Conservation (phyloP, 2,113 vertebrate genomes). For the Cololabis saira region DNA sequence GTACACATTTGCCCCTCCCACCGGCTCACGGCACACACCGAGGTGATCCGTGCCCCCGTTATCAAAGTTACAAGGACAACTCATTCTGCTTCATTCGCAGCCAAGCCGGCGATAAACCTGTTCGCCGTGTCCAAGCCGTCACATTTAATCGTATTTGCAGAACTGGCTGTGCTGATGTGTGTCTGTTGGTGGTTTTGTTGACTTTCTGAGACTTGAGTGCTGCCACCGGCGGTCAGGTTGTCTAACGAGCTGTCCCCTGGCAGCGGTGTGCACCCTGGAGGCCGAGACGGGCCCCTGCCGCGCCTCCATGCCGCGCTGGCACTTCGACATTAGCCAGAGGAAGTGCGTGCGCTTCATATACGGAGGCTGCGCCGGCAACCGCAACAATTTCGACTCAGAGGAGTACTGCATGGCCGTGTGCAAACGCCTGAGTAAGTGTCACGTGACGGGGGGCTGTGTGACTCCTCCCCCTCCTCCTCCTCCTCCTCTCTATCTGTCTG, state of each 20-base stretch:
- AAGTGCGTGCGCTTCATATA: slow-evolving; percentile 95
- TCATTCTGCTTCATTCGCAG: no score
- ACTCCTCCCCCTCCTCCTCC: background rate
- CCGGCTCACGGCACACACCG: no score
- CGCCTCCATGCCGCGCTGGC: slow-evolving; percentile 95
- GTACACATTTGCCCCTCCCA: no score
- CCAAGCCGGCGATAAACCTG: no score
- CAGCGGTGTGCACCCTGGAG: slow-evolving; percentile 96
- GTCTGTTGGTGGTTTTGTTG: slow-evolving; percentile 2
- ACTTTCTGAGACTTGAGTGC: slow-evolving; percentile 39
- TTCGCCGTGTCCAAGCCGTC: background rate
- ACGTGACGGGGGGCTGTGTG: slow-evolving; percentile 50
- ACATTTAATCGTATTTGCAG: background rate
- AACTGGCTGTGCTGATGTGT: background rate
- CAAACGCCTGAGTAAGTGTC: slow-evolving; percentile 95
- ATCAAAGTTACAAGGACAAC: no score
- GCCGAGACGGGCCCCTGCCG: slow-evolving; percentile 95
- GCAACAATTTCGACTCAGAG: slow-evolving; percentile 99
- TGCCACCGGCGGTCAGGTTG: slow-evolving; percentile 54
- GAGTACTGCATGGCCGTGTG: slow-evolving; percentile 98
- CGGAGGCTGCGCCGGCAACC: slow-evolving; percentile 97
- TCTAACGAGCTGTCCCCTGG: slow-evolving; percentile 77
- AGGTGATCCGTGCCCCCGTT: no score
- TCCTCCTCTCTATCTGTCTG: slow-evolving; percentile 24
- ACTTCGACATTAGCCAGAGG: slow-evolving; percentile 92